Evolutionary conservation across 2,113 vertebrate genomes (phyloP).

Genomic region (Lamprotornis superbus): DNA sequence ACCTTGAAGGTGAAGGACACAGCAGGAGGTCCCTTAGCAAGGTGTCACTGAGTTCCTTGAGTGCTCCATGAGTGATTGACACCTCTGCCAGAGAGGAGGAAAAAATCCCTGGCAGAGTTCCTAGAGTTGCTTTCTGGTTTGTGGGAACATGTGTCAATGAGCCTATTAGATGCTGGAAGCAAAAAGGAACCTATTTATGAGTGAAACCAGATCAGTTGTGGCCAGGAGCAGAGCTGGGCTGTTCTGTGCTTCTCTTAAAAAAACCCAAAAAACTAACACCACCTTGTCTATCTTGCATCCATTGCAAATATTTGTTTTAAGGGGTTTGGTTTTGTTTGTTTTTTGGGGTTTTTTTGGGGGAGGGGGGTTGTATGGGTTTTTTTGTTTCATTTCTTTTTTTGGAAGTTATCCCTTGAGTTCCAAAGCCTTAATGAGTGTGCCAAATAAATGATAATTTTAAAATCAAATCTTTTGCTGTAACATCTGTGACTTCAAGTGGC

Average conservation of each 20-base stretch:
- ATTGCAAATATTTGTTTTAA: background rate
- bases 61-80: background rate
- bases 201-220: background rate
- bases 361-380: background rate
- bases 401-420: background rate
- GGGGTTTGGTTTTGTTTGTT: background rate
- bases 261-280: background rate
- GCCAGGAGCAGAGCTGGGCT: background rate
- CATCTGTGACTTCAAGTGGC: background rate
- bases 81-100: background rate
- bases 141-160: background rate
- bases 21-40: background rate
- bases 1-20: background rate
- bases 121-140: background rate
- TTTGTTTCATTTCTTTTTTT: background rate
- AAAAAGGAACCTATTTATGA: background rate
- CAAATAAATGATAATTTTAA: background rate
- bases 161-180: background rate
- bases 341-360: background rate
- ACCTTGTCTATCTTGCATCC: background rate
- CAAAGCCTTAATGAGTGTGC: background rate
- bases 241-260: background rate
- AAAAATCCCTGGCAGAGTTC: background rate
- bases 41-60: background rate
- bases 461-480: background rate